These are phyloP conservation scores for Gasterosteus aculeatus DNA, from an alignment of 2,113 vertebrate genomes.

Conservation along the genomic window DNA sequence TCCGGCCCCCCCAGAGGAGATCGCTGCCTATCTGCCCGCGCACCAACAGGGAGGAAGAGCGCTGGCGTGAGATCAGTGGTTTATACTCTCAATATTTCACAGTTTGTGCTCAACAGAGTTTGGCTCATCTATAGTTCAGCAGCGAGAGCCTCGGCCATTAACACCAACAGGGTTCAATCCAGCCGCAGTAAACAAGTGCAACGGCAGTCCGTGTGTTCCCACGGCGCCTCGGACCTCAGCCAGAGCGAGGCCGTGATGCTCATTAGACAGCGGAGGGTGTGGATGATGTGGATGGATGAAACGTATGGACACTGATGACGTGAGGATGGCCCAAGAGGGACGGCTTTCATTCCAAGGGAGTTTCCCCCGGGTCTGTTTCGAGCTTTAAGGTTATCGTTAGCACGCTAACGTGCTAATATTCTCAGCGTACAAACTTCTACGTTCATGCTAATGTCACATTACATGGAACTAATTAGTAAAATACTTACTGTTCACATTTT, in stretches of 20 bases:
- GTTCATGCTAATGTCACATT: background rate
- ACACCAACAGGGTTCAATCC: slow-evolving; percentile 12
- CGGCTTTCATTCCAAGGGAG: background rate
- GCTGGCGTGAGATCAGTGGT: slow-evolving; percentile 46
- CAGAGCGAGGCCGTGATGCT: background rate
- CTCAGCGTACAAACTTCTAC: background rate
- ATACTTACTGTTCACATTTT: too few species aligned
- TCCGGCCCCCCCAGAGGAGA: background rate
- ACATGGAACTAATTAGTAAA: background rate
- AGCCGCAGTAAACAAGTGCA: slow-evolving; percentile 21
- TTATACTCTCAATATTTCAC: slow-evolving; percentile 44
- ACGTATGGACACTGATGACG: background rate
- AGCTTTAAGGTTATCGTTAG: background rate
- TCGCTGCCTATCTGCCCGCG: background rate
- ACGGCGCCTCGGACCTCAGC: slow-evolving; percentile 14
- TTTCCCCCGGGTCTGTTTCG: background rate
- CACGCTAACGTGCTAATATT: background rate
- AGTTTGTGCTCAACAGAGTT: slow-evolving; percentile 24
- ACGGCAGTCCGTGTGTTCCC: slow-evolving; percentile 9
- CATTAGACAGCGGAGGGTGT: background rate
- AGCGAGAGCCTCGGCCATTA: slow-evolving; percentile 12
- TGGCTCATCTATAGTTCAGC: slow-evolving; percentile 43
- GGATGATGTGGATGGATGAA: background rate
- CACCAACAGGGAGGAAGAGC: background rate
- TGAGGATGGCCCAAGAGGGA: background rate